Evolutionary conservation across 2,797 vertebrate genomes (phyloP), one percentile per base, ranked within the genome.

Genomic region (Ciconia nigra): DNA sequence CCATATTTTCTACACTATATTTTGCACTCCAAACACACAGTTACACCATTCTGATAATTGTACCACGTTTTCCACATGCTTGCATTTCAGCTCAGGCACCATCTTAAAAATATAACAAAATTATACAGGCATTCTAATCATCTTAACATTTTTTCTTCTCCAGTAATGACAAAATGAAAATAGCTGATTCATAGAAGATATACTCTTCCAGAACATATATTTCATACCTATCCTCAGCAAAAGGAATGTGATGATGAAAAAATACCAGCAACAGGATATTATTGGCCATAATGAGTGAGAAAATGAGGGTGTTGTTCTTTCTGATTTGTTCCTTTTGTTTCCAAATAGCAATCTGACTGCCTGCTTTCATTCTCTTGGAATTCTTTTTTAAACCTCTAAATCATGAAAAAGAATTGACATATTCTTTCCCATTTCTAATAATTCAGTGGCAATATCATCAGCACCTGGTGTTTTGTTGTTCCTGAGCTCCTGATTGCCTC

Each of bases 401-500:
- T 61, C 9, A 54, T 28, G 37, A 35, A 51, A 83, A 92, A 57
- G 4, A 72, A 72, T 69, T 84, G 37, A 20, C 35, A 51, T 78
- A 65, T 61, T 78, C 61, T 65, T 87, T 76, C 39, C 57, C 10
- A n/a, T 83, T 41, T 76, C 80, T 74, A 63, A 65, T 74, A 96
- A 81, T 83, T 85, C 21, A 3, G 41, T 10, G 13, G 41, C 31
- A 83, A 63, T 28, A n/a, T 86, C 76, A 82, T 62, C 73, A 58
- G 42, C 77, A 84, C 73, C 77, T 79, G 49, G 19, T 69, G 35
- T 78, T 94, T 65, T 90, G 77, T 76, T 96, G 66, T 69, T 92
- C 35, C 80, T 69, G n/a, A 76, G 39, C 61, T 93, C 72, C 57
- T 82, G 88, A 94, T 95, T 95, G 70, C 83, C 66, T 82, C 88